Evolutionary conservation across 1,140 invertebrate species (phyloP).

Genomic region (Heliconius congener): DNA sequence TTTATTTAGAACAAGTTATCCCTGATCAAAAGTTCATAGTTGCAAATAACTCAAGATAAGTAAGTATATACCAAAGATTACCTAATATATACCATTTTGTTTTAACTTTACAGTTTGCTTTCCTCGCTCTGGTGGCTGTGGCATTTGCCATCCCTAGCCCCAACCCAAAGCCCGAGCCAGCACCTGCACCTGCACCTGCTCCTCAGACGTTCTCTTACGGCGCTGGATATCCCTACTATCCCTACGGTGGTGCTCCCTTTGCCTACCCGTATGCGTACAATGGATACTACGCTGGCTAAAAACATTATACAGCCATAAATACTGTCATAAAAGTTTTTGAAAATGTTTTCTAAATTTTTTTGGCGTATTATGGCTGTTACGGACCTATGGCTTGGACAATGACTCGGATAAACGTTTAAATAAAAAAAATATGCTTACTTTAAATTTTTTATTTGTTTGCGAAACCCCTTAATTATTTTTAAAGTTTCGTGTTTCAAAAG

Average conservation of each 20-base stretch:
- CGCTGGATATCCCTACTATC: slow-evolving; percentile 54
- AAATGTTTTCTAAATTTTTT: slow-evolving; percentile 32
- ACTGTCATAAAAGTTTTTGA: slow-evolving; percentile 45
- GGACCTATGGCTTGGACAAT: slow-evolving; percentile 29
- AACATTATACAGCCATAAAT: slow-evolving; percentile 29
- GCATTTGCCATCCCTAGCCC: slow-evolving; percentile 80
- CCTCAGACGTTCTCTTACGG: slow-evolving; percentile 58
- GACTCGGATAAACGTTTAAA: slow-evolving; percentile 32
- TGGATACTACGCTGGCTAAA: slow-evolving; percentile 31
- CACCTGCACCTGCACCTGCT: background rate
- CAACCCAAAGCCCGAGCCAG: slow-evolving; percentile 55
- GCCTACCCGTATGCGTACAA: slow-evolving; percentile 46
- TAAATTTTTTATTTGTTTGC: slow-evolving; percentile 22
- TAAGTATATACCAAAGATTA: no score
- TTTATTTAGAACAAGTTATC: no score
- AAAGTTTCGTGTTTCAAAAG: no score
- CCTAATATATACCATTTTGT: background rate
- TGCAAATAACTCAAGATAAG: no score
- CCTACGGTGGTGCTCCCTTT: slow-evolving; percentile 51
- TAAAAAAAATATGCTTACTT: slow-evolving; percentile 35
- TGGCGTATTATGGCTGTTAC: background rate
- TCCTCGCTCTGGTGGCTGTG: slow-evolving; percentile 78
- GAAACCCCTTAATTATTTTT: no score
- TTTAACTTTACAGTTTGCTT: slow-evolving; percentile 64
- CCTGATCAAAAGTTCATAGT: no score